A percentile compares a stretch with the other conserved stretches of the same genome.
These are phyloP conservation scores for fruit fly (Drosophila melanogaster) DNA, from an alignment of 1,140 invertebrate genomes.

Conservation along the genomic window DNA sequence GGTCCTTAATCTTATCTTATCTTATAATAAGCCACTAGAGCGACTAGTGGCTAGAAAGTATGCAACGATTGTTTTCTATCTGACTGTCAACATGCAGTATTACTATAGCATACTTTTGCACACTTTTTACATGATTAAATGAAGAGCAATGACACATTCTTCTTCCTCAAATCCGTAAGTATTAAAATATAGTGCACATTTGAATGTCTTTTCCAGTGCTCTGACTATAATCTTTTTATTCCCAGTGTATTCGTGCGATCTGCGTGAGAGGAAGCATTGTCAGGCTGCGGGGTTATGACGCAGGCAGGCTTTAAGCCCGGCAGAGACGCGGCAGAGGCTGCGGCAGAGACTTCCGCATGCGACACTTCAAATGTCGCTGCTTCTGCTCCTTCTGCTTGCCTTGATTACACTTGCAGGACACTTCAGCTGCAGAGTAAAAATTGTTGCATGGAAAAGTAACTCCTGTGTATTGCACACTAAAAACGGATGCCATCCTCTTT, in stretches of 20 bases:
- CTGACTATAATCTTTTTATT: background rate
- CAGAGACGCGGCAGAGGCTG: conserved; percentile 18
- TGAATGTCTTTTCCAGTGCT: too few species aligned
- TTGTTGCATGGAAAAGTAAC: conserved; percentile 5
- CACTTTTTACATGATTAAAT: too few species aligned
- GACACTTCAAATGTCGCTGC: conserved; percentile 40
- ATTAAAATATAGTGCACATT: too few species aligned
- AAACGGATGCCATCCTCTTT: background rate
- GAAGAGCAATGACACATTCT: too few species aligned
- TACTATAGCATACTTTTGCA: too few species aligned
- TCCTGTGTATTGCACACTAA: background rate
- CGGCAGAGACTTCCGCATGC: conserved; percentile 41
- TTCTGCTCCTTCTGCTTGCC: conserved; percentile 18
- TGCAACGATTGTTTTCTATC: too few species aligned
- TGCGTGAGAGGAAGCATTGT: conserved; percentile 4
- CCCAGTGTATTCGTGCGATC: background rate
- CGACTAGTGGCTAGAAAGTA: too few species aligned
- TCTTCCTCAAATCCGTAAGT: too few species aligned
- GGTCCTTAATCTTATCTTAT: background rate
- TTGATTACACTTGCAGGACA: conserved; percentile 38
- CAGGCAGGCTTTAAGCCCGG: conserved; percentile 39
- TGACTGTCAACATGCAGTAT: too few species aligned
- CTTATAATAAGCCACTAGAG: too few species aligned
- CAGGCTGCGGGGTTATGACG: conserved; percentile 42
- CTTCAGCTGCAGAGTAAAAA: conserved; percentile 24